These are phyloP conservation scores for Matsumurasca onukii DNA, from an alignment of 1,140 invertebrate genomes.

Conservation along the genomic window DNA sequence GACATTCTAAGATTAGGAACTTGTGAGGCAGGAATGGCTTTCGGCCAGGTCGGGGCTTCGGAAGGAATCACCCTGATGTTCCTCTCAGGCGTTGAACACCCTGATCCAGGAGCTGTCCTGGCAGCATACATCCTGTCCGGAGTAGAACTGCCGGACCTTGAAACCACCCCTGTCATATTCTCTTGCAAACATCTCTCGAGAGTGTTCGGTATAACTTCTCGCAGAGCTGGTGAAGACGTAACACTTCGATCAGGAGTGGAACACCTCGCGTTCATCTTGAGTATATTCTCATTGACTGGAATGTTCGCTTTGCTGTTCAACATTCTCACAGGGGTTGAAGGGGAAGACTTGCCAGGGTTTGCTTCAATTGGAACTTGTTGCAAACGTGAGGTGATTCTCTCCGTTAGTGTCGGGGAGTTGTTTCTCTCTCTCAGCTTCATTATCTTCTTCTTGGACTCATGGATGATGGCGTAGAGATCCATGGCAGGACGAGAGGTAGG, in stretches of 20 bases:
- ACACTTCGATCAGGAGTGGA: conserved; percentile 12
- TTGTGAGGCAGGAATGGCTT: conserved; percentile 35
- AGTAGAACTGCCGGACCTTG: not conserved
- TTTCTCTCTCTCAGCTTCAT: conserved; percentile 50
- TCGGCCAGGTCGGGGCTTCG: conserved; percentile 34
- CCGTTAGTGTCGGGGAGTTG: conserved; percentile 50
- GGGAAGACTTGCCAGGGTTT: not conserved
- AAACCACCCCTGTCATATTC: not conserved
- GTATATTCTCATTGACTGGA: not conserved
- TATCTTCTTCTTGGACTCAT: conserved; percentile 73
- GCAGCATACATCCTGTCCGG: conserved; percentile 8
- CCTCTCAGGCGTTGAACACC: conserved; percentile 10
- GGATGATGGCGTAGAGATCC: conserved; percentile 73
- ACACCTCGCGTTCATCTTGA: conserved; percentile 15
- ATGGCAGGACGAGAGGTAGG: conserved; percentile 70
- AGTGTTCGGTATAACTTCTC: too few relatives aligned
- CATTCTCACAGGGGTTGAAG: too few relatives aligned
- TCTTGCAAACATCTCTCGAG: not conserved
- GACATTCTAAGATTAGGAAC: conserved; percentile 26
- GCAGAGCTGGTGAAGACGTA: too few relatives aligned
- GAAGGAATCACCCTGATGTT: conserved; percentile 4
- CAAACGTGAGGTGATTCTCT: not conserved
- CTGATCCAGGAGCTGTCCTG: conserved; percentile 15
- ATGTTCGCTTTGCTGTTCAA: conserved; percentile 12
- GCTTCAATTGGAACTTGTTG: not conserved